Evolutionary conservation across 2,113 vertebrate species (phyloP).

Genomic region (Papio anubis): DNA sequence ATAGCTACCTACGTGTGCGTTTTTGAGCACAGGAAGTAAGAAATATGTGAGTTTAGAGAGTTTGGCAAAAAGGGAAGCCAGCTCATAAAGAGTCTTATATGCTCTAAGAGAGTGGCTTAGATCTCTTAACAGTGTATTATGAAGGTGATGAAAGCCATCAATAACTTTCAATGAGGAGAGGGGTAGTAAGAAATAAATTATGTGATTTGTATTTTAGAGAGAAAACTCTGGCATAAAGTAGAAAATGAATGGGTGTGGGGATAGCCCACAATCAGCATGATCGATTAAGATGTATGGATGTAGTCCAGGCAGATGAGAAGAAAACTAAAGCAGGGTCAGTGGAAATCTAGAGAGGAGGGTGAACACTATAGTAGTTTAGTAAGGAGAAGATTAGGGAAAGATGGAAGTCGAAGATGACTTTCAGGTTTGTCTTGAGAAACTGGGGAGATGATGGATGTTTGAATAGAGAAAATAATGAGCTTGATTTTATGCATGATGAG

Average conservation of each 20-base stretch:
- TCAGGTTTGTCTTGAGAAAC: background rate
- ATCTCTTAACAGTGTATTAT: background rate
- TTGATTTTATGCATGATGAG: background rate
- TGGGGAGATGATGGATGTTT: background rate
- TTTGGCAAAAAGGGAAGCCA: background rate
- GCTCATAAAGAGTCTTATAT: background rate
- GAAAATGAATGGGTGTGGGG: background rate
- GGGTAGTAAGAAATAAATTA: conserved; percentile 8
- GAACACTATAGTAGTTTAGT: background rate
- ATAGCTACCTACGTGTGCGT: background rate
- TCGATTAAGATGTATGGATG: background rate
- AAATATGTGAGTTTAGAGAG: background rate
- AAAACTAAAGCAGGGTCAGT: background rate
- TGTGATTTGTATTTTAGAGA: background rate
- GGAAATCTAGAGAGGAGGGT: background rate
- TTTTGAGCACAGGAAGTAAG: background rate
- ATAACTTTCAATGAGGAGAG: background rate
- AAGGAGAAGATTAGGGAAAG: background rate
- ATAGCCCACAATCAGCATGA: background rate
- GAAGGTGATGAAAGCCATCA: background rate
- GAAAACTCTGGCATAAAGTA: background rate
- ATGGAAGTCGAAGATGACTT: background rate
- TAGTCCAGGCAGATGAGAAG: background rate
- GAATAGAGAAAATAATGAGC: background rate
- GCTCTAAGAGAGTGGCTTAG: background rate